A percentile compares a stretch with the other conserved stretches of the same genome.
Evolutionary conservation across 2,113 vertebrate genomes (phyloP).

Genomic region (Echinops telfairi): DNA sequence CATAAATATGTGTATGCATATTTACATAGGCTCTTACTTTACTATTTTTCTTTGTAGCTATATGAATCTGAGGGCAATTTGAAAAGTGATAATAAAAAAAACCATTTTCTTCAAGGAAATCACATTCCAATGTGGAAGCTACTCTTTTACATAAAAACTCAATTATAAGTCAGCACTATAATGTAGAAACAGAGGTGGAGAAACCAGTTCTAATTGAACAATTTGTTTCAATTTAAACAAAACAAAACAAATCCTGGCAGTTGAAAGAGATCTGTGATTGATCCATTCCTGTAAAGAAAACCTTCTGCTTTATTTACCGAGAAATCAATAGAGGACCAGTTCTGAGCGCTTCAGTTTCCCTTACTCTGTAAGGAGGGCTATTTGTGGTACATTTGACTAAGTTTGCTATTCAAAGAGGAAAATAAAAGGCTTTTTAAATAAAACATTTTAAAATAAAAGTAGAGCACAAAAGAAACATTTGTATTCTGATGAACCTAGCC

Average conservation of each 20-base stretch:
- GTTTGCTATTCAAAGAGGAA: slow-evolving; percentile 11
- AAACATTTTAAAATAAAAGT: background rate
- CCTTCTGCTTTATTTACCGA: background rate
- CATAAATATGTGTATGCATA: no score
- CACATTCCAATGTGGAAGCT: background rate
- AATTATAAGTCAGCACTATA: background rate
- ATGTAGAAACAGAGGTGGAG: background rate
- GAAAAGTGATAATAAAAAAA: background rate
- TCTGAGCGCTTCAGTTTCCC: background rate
- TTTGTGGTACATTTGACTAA: background rate
- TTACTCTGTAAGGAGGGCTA: background rate
- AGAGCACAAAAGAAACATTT: background rate
- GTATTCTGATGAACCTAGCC: background rate
- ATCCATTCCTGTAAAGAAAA: slow-evolving; percentile 1
- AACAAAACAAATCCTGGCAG: background rate
- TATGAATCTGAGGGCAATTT: background rate
- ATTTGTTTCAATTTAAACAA: slow-evolving; percentile 8
- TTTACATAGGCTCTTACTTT: background rate
- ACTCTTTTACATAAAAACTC: background rate
- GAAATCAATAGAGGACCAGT: background rate
- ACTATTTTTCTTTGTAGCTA: background rate
- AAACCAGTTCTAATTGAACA: slow-evolving; percentile 38
- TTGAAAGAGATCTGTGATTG: slow-evolving; percentile 38
- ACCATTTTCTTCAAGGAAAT: background rate
- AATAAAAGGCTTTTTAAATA: background rate